Conservation (phyloP, 2,113 vertebrate species). For the Microtus pennsylvanicus region DNA sequence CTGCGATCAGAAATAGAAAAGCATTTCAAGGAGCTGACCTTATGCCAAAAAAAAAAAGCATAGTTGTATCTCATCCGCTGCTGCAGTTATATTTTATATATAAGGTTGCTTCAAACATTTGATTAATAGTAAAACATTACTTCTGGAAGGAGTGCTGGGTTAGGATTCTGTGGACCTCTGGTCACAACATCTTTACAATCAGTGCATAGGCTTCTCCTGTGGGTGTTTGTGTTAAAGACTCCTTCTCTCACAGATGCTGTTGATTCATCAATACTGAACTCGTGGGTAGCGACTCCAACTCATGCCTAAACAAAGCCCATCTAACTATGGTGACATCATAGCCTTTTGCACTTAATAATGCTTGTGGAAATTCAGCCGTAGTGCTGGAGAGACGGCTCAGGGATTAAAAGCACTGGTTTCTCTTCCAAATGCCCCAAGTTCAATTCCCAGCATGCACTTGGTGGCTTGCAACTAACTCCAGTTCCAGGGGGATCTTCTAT, state of each 20-base stretch:
- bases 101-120: background rate
- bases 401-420: background rate
- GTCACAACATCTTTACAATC: background rate
- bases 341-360: background rate
- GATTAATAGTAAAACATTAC: background rate
- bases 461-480: background rate
- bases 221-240: constrained; percentile 10
- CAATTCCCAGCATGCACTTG: background rate
- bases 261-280: background rate
- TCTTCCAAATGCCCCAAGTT: background rate
- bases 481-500: too few relatives aligned
- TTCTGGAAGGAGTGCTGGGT: background rate
- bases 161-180: background rate
- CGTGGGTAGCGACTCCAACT: background rate
- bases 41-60: background rate
- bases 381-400: background rate
- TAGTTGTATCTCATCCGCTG: background rate
- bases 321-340: background rate
- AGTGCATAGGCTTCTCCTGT: background rate
- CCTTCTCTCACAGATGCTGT: background rate
- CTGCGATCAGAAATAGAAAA: constrained; percentile 37
- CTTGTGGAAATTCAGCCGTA: background rate
- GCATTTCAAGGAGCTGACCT: background rate
- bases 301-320: background rate
- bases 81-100: background rate